These are phyloP conservation scores for Xenentodon cancila DNA, from an alignment of 2,797 vertebrate genomes.

Conservation along the genomic window DNA sequence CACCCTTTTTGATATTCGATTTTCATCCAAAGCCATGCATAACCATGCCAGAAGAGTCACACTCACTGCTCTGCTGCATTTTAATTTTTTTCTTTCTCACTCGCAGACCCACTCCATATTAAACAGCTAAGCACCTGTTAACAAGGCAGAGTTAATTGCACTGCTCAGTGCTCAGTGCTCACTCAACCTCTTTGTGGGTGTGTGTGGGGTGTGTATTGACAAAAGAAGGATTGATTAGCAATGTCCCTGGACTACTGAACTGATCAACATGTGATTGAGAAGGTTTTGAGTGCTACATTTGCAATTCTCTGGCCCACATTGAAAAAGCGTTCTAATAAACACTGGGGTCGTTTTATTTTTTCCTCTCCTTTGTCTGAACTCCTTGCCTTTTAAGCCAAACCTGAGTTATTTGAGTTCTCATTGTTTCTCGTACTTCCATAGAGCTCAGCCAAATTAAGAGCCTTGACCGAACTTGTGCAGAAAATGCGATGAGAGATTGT, in stretches of 20 bases:
- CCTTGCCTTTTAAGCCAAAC: constrained; percentile 40
- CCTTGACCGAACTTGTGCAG: constrained; percentile 30
- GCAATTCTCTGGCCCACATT: constrained; percentile 54
- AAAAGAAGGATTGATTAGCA: constrained; percentile 70
- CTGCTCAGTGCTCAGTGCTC: constrained; percentile 57
- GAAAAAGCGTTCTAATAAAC: constrained; percentile 47
- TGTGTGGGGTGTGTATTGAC: constrained; percentile 51
- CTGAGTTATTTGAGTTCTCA: constrained; percentile 55
- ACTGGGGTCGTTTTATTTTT: constrained; percentile 51
- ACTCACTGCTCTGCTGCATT: constrained; percentile 82
- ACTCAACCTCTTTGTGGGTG: constrained; percentile 28
- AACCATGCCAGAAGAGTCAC: constrained; percentile 72
- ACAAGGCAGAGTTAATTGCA: constrained; percentile 78
- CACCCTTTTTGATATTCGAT: background rate
- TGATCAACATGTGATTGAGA: constrained; percentile 69
- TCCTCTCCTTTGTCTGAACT: background rate
- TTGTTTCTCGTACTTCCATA: constrained; percentile 49
- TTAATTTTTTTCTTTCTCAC: constrained; percentile 72
- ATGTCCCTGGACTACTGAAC: constrained; percentile 60
- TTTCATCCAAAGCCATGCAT: constrained; percentile 62
- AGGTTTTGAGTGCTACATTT: constrained; percentile 61
- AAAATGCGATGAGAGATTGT: constrained; percentile 49
- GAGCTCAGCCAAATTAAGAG: constrained; percentile 46
- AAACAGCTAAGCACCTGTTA: constrained; percentile 80
- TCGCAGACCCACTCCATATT: constrained; percentile 69